Conservation (phyloP, 2,888 invertebrate species). For the Epinotia demarniana region DNA sequence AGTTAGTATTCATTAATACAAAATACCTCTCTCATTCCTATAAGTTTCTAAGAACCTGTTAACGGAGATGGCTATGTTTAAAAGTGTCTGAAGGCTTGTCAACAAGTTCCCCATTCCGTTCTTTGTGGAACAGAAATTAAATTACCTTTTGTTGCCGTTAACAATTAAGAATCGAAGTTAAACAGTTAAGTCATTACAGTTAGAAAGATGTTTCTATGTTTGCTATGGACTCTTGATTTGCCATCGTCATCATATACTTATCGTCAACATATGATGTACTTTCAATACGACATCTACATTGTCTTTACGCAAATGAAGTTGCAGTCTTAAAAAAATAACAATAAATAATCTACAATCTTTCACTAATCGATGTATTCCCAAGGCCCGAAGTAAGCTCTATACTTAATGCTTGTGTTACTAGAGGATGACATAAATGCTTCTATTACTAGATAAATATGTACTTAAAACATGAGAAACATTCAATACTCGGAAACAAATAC, state of each 20-base stretch:
- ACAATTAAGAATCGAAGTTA: conserved; percentile 1
- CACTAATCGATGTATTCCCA: too few relatives aligned
- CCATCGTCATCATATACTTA: too few relatives aligned
- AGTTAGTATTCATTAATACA: not conserved
- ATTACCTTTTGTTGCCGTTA: conserved; percentile 4
- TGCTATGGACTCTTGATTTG: not conserved
- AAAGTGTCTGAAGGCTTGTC: conserved; percentile 10
- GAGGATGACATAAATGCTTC: too few relatives aligned
- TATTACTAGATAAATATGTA: too few relatives aligned
- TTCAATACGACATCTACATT: not conserved
- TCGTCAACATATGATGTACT: too few relatives aligned
- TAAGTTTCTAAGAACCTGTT: not conserved
- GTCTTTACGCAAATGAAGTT: not conserved
- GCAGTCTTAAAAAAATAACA: not conserved
- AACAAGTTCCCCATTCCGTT: not conserved
- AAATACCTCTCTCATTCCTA: not conserved
- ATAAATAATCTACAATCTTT: too few relatives aligned
- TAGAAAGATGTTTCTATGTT: not conserved
- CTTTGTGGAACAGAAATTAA: not conserved
- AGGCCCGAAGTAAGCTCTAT: too few relatives aligned
- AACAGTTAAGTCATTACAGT: not conserved
- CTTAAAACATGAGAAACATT: too few relatives aligned
- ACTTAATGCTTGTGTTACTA: too few relatives aligned
- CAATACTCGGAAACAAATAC: too few relatives aligned
- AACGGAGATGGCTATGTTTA: not conserved